Evolutionary conservation across 1,140 invertebrate genomes (phyloP).

Genomic region (Caerostris extrusa): DNA sequence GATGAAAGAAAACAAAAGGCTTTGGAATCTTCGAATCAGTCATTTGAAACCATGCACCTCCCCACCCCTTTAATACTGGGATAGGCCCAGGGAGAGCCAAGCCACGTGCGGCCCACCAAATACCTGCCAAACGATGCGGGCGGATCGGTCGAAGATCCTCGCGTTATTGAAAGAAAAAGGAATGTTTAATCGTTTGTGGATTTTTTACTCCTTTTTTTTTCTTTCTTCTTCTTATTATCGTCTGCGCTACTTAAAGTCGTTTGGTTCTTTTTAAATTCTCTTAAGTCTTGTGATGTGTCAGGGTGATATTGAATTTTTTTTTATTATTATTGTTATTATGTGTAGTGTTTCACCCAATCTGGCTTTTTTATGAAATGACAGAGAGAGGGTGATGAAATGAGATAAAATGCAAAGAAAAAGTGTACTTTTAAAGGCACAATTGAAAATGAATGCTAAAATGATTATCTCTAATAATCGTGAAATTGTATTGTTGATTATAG

Average conservation of each 20-base stretch:
- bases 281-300: background rate
- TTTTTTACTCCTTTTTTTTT: background rate
- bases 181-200: slow-evolving; percentile 38
- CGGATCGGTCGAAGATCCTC: slow-evolving; percentile 63
- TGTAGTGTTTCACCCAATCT: too few relatives aligned
- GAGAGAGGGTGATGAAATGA: background rate
- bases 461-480: too few relatives aligned
- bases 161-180: slow-evolving; percentile 60
- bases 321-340: too few relatives aligned
- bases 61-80: slow-evolving; percentile 76
- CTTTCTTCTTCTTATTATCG: background rate
- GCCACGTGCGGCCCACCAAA: slow-evolving; percentile 71
- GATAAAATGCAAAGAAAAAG: background rate
- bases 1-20: slow-evolving; percentile 56
- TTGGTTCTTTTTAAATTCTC: background rate
- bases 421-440: background rate
- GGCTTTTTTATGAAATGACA: background rate
- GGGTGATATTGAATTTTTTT: background rate
- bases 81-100: slow-evolving; percentile 68
- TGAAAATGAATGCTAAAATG: background rate
- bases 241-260: slow-evolving; percentile 29
- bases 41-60: slow-evolving; percentile 63
- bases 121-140: slow-evolving; percentile 71
- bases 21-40: slow-evolving; percentile 52
- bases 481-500: too few relatives aligned